Evolutionary conservation across 2,113 vertebrate genomes (phyloP).

Genomic region (Brevimyrus niger): DNA sequence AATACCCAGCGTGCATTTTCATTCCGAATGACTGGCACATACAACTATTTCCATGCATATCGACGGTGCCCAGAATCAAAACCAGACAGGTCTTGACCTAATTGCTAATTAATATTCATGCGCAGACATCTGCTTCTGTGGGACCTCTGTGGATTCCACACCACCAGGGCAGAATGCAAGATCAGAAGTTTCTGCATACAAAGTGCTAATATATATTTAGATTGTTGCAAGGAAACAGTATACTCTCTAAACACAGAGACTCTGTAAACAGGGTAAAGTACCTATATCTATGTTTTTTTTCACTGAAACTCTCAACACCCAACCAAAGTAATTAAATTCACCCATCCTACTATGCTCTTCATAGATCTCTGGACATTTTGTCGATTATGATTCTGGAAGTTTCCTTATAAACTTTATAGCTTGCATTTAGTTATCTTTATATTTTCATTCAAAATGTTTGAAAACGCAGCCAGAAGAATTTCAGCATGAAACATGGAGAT

Average conservation of each 20-base stretch:
- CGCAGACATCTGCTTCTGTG: slow-evolving; percentile 7
- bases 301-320: not conserved
- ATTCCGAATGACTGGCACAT: slow-evolving; percentile 20
- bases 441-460: not conserved
- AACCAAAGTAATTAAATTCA: not conserved
- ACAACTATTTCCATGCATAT: slow-evolving; percentile 11
- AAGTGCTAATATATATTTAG: not conserved
- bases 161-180: not conserved
- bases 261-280: not conserved
- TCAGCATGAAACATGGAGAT: not conserved
- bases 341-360: not conserved
- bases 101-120: slow-evolving; percentile 12
- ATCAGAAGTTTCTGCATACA: not conserved
- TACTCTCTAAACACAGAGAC: not conserved
- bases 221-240: not conserved
- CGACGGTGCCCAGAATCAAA: slow-evolving; percentile 6
- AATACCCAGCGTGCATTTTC: not conserved
- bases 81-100: slow-evolving; percentile 6
- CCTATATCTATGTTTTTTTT: not conserved
- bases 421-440: not conserved
- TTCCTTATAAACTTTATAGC: not conserved
- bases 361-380: not conserved
- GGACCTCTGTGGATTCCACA: not conserved
- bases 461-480: not conserved
- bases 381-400: not conserved